Conservation (phyloP, 2,113 vertebrate species). For the Tachycineta bicolor region DNA sequence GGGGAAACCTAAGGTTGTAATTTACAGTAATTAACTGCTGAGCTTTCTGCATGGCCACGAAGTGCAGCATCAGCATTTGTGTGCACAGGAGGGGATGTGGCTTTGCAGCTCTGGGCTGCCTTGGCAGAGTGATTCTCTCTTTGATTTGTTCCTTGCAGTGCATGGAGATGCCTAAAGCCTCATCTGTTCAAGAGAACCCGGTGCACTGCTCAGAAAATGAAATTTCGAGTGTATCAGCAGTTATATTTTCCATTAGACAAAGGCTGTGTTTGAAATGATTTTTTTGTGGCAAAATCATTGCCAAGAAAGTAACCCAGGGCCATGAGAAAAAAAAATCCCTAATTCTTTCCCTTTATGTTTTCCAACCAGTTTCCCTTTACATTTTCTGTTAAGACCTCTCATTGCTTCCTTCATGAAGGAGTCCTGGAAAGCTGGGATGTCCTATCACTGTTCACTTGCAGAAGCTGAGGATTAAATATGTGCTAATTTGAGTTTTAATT, state of each 20-base stretch:
- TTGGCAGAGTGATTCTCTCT: neutral
- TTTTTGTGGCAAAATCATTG: neutral
- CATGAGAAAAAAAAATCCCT: neutral
- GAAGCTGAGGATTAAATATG: neutral
- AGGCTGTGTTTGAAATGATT: neutral
- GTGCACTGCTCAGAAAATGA: neutral
- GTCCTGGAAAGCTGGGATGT: neutral
- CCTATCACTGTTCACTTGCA: neutral
- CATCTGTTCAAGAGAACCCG: neutral
- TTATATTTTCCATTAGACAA: neutral
- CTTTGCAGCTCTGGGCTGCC: neutral
- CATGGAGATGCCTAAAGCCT: neutral
- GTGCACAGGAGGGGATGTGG: neutral
- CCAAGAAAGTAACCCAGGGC: neutral
- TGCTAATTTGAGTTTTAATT: constrained; percentile 25
- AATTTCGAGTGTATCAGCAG: neutral
- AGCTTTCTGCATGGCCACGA: neutral
- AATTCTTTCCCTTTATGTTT: neutral
- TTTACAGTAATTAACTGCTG: neutral
- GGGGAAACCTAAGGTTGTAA: neutral
- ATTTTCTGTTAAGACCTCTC: neutral
- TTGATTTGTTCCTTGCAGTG: neutral
- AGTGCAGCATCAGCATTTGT: neutral
- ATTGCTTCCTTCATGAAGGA: neutral
- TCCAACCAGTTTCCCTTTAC: neutral